phyloP scores from a whole-genome alignment of 2,113 vertebrate species.

The Indicator maculatus region DNA sequence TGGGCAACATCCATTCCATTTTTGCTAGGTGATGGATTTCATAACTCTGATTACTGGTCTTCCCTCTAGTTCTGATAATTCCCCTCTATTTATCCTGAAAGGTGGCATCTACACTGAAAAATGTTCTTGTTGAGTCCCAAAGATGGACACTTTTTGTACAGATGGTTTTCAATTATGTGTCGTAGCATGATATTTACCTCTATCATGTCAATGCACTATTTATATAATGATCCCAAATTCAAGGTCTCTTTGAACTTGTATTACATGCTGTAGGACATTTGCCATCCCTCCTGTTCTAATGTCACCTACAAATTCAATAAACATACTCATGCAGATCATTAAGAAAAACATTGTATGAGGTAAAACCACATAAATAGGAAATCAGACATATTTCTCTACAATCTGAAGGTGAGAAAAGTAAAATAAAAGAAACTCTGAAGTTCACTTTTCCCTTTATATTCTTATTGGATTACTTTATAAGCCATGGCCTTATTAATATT shows the following conservation, averaged over 20 bases:
- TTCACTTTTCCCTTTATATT: neutral
- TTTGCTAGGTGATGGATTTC: neutral
- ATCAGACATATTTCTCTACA: neutral
- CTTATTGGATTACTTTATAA: constrained; percentile 14
- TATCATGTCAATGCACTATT: neutral
- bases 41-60: neutral
- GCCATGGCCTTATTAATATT: constrained; percentile 15
- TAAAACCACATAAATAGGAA: neutral
- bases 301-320: neutral
- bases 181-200: neutral
- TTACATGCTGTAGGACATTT: neutral
- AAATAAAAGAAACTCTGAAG: neutral
- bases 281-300: neutral
- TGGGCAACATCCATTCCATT: neutral
- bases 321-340: neutral
- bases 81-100: neutral
- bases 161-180: neutral
- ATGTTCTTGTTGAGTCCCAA: neutral
- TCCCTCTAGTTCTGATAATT: fast-evolving
- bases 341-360: neutral
- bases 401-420: neutral
- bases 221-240: neutral
- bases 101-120: neutral
- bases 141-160: neutral
- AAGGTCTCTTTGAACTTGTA: neutral